phyloP scores from a whole-genome alignment of 2,113 vertebrate species.

The Bettongia penicillata region DNA sequence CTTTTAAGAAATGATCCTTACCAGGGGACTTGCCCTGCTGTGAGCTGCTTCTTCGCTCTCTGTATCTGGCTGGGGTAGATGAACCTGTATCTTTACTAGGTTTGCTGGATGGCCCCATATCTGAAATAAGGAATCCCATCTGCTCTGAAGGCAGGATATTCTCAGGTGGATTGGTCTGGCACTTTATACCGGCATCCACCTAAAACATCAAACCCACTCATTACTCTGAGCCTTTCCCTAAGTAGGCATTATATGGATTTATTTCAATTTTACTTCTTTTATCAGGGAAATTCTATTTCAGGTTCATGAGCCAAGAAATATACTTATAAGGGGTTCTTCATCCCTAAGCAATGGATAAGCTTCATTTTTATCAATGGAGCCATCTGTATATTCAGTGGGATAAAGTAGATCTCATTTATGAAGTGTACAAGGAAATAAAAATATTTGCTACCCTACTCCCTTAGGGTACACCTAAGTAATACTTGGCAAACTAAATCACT shows the following conservation, averaged over 20 bases:
- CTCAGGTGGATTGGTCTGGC: conserved; percentile 57
- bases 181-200: conserved; percentile 63
- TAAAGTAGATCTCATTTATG: conserved; percentile 19
- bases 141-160: conserved; percentile 76
- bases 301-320: conserved; percentile 43
- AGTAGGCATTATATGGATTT: conserved; percentile 25
- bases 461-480: conserved; percentile 46
- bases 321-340: conserved; percentile 13
- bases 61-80: conserved; percentile 63
- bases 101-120: conserved; percentile 63
- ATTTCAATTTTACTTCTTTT: conserved; percentile 41
- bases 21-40: conserved; percentile 68
- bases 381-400: conserved; percentile 31
- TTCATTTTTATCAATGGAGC: conserved; percentile 30
- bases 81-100: conserved; percentile 63
- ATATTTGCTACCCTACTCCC: conserved; percentile 42
- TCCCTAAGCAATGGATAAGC: conserved; percentile 18
- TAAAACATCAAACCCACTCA: conserved; percentile 70
- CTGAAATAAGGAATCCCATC: conserved; percentile 75
- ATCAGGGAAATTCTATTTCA: conserved; percentile 44
- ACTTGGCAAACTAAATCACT: conserved; percentile 44
- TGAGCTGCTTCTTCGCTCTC: conserved; percentile 76
- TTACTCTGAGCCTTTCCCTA: conserved; percentile 59
- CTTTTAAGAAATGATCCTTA: conserved; percentile 67
- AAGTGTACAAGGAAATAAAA: conserved; percentile 43